These are phyloP conservation scores for Meloidogyne floridensis DNA, from an alignment of 1,140 invertebrate genomes.

Conservation along the genomic window DNA sequence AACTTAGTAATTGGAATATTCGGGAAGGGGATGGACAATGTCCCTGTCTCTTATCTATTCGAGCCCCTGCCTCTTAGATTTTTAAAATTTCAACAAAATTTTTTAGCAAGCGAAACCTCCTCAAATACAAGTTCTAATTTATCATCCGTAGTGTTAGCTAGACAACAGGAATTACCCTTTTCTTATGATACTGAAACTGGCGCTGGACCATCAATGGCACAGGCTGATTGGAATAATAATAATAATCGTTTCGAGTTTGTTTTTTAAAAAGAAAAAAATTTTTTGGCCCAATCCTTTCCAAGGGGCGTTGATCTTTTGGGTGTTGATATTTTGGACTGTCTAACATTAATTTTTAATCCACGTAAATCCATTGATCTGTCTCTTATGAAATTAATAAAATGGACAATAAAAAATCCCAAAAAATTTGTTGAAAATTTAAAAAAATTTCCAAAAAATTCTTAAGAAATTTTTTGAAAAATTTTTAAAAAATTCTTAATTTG, in stretches of 20 bases:
- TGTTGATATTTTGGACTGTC: neutral
- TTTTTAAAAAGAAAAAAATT: neutral
- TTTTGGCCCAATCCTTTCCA: too few relatives aligned
- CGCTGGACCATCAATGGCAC: neutral
- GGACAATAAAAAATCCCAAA: neutral
- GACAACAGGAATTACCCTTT: neutral
- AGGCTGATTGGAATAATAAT: neutral
- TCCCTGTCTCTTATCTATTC: too few relatives aligned
- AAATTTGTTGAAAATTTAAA: too few relatives aligned
- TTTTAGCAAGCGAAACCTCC: neutral
- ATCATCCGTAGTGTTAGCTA: neutral
- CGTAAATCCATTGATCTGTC: neutral
- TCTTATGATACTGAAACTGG: neutral
- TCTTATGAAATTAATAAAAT: too few relatives aligned
- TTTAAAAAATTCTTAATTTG: too few relatives aligned
- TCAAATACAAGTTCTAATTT: neutral
- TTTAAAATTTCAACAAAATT: too few relatives aligned
- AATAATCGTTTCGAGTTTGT: neutral
- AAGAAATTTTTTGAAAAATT: too few relatives aligned
- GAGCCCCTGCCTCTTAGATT: too few relatives aligned
- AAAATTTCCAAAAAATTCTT: too few relatives aligned
- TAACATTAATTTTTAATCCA: neutral
- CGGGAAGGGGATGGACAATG: too few relatives aligned
- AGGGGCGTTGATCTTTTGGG: too few relatives aligned
- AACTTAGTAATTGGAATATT: too few relatives aligned